Percentiles rank a stretch among this genome's conserved stretches.
phyloP scores from a whole-genome alignment of 2,888 invertebrate species.

The Aquatica leii region DNA sequence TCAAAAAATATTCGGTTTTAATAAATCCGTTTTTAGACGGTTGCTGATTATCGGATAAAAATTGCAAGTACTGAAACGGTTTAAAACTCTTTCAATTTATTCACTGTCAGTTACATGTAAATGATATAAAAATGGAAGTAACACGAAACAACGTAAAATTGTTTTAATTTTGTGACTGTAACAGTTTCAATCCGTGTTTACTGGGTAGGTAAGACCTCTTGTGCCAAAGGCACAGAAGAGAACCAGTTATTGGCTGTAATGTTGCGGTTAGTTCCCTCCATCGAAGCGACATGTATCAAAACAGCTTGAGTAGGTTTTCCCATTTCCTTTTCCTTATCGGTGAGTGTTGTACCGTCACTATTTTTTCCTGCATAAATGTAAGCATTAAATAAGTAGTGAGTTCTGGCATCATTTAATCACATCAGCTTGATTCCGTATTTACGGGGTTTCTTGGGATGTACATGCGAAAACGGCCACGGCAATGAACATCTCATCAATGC shows the following conservation, averaged over 20 bases:
- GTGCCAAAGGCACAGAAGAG: not conserved
- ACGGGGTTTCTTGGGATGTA: slow-evolving; percentile 44
- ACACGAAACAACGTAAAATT: too few relatives aligned
- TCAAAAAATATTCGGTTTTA: too few relatives aligned
- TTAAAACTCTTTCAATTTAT: too few relatives aligned
- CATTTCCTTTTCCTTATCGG: not conserved
- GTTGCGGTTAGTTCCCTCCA: slow-evolving; percentile 3
- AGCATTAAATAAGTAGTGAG: slow-evolving; percentile 1
- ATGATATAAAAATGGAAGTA: too few relatives aligned
- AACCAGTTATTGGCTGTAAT: slow-evolving; percentile 2
- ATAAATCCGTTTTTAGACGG: too few relatives aligned
- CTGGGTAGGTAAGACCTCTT: slow-evolving; percentile 10
- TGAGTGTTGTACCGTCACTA: not conserved
- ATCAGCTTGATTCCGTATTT: slow-evolving; percentile 43
- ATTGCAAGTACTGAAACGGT: too few relatives aligned
- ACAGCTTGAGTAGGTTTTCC: slow-evolving; percentile 6
- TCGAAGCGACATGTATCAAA: not conserved
- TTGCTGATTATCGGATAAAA: too few relatives aligned
- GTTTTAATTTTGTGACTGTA: too few relatives aligned
- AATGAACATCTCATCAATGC: slow-evolving; percentile 34
- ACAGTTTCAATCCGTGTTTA: too few relatives aligned
- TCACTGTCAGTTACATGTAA: too few relatives aligned
- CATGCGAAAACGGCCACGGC: slow-evolving; percentile 24
- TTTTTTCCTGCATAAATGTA: not conserved
- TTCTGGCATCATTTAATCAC: slow-evolving; percentile 1